A percentile compares a stretch with the other conserved stretches of the same genome.
phyloP scores from a whole-genome alignment of 2,113 vertebrate species.

The Aspidoscelis tigris region DNA sequence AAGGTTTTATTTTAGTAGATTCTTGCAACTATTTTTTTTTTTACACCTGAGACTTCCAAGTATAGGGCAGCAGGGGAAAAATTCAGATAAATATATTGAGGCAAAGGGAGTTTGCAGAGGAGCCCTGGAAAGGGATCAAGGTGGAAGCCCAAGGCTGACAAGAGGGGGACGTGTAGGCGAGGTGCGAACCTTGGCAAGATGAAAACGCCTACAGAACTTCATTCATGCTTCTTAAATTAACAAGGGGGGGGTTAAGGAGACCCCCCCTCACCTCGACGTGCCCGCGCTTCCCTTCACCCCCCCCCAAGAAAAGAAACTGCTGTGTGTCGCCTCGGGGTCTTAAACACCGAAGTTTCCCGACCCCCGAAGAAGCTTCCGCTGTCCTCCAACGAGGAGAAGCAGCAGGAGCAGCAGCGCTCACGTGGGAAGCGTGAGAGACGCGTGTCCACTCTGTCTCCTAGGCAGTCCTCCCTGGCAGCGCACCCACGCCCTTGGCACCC shows the following conservation, averaged over 20 bases:
- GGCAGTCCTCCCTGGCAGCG: background rate
- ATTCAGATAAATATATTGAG: too few relatives aligned
- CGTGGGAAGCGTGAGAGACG: background rate
- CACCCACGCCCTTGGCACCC: background rate
- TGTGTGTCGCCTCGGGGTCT: too few relatives aligned
- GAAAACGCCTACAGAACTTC: background rate
- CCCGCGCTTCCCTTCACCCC: background rate
- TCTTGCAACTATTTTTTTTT: too few relatives aligned
- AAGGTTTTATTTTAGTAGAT: too few relatives aligned
- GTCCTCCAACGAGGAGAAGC: background rate
- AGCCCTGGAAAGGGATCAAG: background rate
- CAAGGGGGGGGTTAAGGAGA: too few relatives aligned
- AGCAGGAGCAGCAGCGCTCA: background rate
- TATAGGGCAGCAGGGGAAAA: too few relatives aligned
- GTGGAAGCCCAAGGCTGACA: too few relatives aligned
- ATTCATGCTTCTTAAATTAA: background rate
- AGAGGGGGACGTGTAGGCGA: too few relatives aligned
- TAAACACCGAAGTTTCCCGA: background rate
- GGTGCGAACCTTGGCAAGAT: too few relatives aligned
- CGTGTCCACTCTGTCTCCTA: background rate
- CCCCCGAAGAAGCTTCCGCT: background rate
- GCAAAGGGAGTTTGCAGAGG: too few relatives aligned
- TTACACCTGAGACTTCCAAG: too few relatives aligned
- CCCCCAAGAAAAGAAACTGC: background rate
- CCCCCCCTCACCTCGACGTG: background rate